Base-by-base conservation (phyloP, 2,797 vertebrate species). In the Smutsia gigantea region DNA sequence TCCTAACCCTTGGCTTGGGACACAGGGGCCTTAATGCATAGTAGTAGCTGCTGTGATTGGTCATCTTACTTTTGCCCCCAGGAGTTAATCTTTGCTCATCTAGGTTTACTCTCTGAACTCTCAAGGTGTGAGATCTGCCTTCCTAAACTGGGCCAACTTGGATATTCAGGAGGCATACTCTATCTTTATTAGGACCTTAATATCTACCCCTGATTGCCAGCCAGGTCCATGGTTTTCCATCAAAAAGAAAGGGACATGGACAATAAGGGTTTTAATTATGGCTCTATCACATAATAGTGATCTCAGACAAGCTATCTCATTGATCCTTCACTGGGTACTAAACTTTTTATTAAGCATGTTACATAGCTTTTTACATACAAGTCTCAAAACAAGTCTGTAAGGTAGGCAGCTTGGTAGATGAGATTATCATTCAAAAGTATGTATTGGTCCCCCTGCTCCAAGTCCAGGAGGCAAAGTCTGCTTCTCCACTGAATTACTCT, bases 61-160 rank as follows among this genome's bases (percentile, higher is more conserved):
- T 23, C 5, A 0, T 59, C 14, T 15, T 64, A 10, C 25, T 46
- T 34, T 42, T 59, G 39, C 0, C 59, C 39, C 3, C 0, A 13
- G 5, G 7, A 7, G 1, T 13, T 46, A 8, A 14, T 5, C 7
- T 59, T 71, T 61, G 39, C 18, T 78, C n/a, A 66, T 18, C 12
- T 61, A 8, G 3, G 11, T 37, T 88, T 68, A 9, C 39, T 23
- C n/a, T 79, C 34, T 87, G 42, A 89, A 37, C 23, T 23, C 39
- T 42, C 10, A 15, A 81, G 37, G 0, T 84, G 23, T 18, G 42
- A 93, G 23, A 42, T 6, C 11, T 23, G 7, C 19, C 29, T 49
- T 94, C 55, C 42, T n/a, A 64, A 57, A n/a, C 4, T 63, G 63
- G 11, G 23, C 39, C 2, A 37, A 42, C 61, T 29, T 23, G 2